Evolutionary conservation across 1,140 invertebrate species (phyloP), one percentile per base, ranked within the genome.

Genomic region (Probaryconus sp.): DNA sequence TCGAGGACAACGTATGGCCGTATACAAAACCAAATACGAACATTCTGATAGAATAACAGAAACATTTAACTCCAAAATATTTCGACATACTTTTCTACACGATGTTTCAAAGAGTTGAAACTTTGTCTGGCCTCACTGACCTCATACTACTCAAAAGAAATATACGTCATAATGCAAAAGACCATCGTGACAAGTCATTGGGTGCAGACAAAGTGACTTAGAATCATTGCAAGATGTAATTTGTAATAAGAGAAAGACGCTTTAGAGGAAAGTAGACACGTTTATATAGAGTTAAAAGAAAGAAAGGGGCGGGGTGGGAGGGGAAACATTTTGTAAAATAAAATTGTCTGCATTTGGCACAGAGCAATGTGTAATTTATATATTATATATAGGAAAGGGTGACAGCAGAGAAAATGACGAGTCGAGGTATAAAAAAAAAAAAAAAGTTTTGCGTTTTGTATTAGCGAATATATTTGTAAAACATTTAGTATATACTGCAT

Each of bases 191-290:
- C n/a, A 26, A 5, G 13, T 5, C 43, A 17, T 47, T 50, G 45
- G 10, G 45, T 50, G 33, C 28, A 33, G 10, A 33, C 2, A 11
- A 26, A 45, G 14, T 17, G 5, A 7, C 30, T 47, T 28, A 14
- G 14, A 35, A 50, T 6, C 30, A 28, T 50, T 50, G 45, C 45
- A 50, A 31, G 9, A 35, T 51, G 48, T 51, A 51, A 51, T 38
- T 17, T 31, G 37, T 10, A 33, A 51, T 51, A 51, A 51, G 47
- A 18, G 30, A 50, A 10, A 50, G 28, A 35, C 37, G 37, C 50
- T 40, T 40, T 55, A 40, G 51, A 56, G 37, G 24, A 56, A 42
- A 42, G 35, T 42, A 56, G 51, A 43, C 37, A 16, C 7, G 37
- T 43, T 56, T 43, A 30, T 33, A 42, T 35, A 56, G 37, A 56